Evolutionary conservation across 2,113 vertebrate species (phyloP).

Genomic region (Cynoglossus semilaevis): DNA sequence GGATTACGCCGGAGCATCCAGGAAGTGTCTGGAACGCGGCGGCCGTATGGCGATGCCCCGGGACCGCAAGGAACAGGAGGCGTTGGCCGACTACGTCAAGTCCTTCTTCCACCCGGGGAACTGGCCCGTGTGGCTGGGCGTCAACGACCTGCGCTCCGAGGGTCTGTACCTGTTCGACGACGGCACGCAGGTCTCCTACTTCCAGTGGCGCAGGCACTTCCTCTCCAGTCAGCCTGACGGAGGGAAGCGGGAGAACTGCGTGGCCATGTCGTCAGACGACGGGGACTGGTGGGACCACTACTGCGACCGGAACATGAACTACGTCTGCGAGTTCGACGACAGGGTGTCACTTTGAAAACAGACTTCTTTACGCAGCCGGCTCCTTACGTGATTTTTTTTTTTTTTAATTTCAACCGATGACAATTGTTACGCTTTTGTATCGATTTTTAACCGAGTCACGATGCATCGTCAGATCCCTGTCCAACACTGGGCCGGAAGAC

Average conservation of each 20-base stretch:
- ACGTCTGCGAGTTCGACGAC: constrained; percentile 84
- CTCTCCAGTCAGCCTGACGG: constrained; percentile 88
- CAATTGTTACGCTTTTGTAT: too few species aligned
- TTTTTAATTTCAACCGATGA: too few species aligned
- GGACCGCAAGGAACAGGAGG: constrained; percentile 81
- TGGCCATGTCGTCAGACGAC: constrained; percentile 86
- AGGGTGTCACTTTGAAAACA: constrained; percentile 59
- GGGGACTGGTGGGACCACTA: constrained; percentile 94
- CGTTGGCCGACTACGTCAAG: constrained; percentile 79
- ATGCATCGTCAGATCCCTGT: too few species aligned
- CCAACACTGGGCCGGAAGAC: too few species aligned
- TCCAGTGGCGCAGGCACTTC: constrained; percentile 86
- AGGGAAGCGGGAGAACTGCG: constrained; percentile 85
- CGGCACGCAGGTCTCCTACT: constrained; percentile 81
- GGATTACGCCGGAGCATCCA: constrained; percentile 78
- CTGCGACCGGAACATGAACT: constrained; percentile 86
- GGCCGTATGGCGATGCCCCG: constrained; percentile 85
- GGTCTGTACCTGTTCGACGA: constrained; percentile 86
- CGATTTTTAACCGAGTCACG: too few species aligned
- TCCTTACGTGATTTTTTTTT: too few species aligned
- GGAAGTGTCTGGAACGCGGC: constrained; percentile 79
- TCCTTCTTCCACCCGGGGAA: constrained; percentile 81
- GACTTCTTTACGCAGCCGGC: background rate
- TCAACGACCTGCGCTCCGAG: constrained; percentile 84
- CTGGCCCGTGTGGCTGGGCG: constrained; percentile 89